Base-by-base conservation (phyloP, 2,888 invertebrate genomes). In the Timema cristinae region DNA sequence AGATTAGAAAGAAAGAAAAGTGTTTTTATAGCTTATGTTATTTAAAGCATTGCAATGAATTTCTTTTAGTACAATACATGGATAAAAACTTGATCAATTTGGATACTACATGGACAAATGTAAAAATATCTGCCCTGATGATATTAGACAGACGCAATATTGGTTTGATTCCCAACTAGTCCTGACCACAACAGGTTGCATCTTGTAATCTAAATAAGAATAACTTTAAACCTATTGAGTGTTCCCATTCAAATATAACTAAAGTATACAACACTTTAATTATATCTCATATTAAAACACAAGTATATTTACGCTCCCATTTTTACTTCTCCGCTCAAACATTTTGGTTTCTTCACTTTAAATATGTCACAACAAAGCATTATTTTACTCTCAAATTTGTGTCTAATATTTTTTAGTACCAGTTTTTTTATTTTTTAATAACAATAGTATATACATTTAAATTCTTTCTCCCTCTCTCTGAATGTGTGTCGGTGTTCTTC, bases 281-380 rank as follows among this genome's bases (percentile, higher is more conserved):
- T 63, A 63, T 63, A 47, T 63, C 63, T 63, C 63, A 63, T 63
- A 32, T 32, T 32, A 63, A 63, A 63, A 63, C 63, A 63, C 63
- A 63, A 48, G 32, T 32, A 32, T 32, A 32, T 32, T 32, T 32
- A 32, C 32, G 32, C 32, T 32, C 32, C 32, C 47, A 63, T 63
- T 63, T 63, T 63, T 48, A 63, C 32, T 32, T 32, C 32, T 32
- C 32, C n/a, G n/a, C n/a, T 63, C 63, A 32, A 63, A 63, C 63
- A 63, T 47, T 63, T 63, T 63, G 63, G 63, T 63, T 63, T 32
- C 4, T 32, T 32, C 32, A 63, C 63, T 63, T 63, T 47, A 63
- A 63, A 63, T 63, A 63, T 63, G 32, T 32, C 63, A 63, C 63
- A 63, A 63, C 63, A 63, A 47, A 63, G 63, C 63, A 63, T 63